Evolutionary conservation across 2,888 invertebrate species (phyloP).

Genomic region (Drosophila dives): DNA sequence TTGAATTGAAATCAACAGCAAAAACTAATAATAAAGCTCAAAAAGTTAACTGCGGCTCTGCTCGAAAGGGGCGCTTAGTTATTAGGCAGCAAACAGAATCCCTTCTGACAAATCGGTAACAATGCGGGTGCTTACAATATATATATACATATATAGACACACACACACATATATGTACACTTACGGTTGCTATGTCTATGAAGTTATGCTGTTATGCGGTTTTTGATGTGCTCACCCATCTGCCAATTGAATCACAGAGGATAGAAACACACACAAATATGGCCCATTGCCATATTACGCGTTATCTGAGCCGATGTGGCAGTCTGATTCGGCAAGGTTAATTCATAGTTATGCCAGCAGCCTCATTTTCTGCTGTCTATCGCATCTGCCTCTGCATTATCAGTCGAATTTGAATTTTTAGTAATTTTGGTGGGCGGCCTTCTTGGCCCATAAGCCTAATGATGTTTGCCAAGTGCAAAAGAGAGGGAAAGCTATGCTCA

Average conservation of each 20-base stretch:
- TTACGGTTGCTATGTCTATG: conserved; percentile 59
- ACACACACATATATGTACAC: not conserved
- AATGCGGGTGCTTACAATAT: conserved; percentile 56
- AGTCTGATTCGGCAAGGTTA: conserved; percentile 70
- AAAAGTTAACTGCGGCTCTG: conserved; percentile 51
- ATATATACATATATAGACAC: conserved; percentile 8
- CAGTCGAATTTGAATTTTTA: conserved; percentile 38
- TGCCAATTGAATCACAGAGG: conserved; percentile 62
- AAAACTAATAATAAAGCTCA: conserved; percentile 78
- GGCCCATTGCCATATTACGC: conserved; percentile 22
- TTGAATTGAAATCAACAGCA: conserved; percentile 78
- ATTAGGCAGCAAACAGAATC: conserved; percentile 18
- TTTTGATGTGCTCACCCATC: conserved; percentile 47
- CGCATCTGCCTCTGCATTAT: conserved; percentile 35
- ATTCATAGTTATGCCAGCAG: conserved; percentile 53
- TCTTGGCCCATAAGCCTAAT: conserved; percentile 27
- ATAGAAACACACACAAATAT: conserved; percentile 33
- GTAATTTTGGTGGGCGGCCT: not conserved
- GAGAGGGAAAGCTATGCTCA: conserved; percentile 2
- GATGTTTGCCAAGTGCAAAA: conserved; percentile 10
- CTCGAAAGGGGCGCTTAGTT: conserved; percentile 8
- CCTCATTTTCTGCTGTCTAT: conserved; percentile 35
- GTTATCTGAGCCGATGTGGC: conserved; percentile 57
- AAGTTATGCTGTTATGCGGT: conserved; percentile 52
- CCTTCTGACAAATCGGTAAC: conserved; percentile 54